These are phyloP conservation scores for Cinclus cinclus DNA, from an alignment of 2,113 vertebrate genomes.

Conservation along the genomic window DNA sequence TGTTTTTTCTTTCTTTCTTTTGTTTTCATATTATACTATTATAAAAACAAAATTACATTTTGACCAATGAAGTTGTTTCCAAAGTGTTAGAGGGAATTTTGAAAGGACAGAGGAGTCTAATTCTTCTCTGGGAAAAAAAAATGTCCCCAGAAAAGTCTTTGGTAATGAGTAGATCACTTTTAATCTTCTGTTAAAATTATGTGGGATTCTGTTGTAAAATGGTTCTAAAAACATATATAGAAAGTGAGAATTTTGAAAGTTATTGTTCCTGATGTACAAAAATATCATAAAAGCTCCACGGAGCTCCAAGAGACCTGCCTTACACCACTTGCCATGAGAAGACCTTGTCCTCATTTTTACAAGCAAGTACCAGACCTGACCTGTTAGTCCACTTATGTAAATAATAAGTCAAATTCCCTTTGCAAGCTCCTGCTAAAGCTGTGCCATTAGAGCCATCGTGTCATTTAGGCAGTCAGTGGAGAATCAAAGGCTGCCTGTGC, in stretches of 20 bases:
- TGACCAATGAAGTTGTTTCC: neutral
- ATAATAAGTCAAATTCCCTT: constrained; percentile 31
- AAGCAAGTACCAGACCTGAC: constrained; percentile 31
- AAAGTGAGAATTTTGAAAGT: neutral
- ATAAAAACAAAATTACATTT: neutral
- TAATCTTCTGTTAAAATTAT: neutral
- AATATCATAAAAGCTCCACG: neutral
- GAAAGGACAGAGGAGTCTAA: neutral
- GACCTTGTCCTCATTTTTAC: neutral
- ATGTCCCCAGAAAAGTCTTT: neutral
- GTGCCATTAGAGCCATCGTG: constrained; percentile 66
- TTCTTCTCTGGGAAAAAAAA: neutral
- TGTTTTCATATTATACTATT: neutral
- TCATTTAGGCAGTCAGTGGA: constrained; percentile 73
- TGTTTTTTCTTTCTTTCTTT: neutral
- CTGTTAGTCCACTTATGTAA: constrained; percentile 62
- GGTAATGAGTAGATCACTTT: neutral
- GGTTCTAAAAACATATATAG: neutral
- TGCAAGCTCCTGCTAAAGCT: constrained; percentile 33
- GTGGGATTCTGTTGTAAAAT: neutral
- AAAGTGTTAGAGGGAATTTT: neutral
- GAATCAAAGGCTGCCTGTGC: constrained; percentile 77
- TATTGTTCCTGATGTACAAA: neutral
- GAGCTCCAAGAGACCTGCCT: neutral
- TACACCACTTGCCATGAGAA: neutral